Evolutionary conservation across 2,113 vertebrate genomes (phyloP).

Genomic region (Rhipidura dahli): DNA sequence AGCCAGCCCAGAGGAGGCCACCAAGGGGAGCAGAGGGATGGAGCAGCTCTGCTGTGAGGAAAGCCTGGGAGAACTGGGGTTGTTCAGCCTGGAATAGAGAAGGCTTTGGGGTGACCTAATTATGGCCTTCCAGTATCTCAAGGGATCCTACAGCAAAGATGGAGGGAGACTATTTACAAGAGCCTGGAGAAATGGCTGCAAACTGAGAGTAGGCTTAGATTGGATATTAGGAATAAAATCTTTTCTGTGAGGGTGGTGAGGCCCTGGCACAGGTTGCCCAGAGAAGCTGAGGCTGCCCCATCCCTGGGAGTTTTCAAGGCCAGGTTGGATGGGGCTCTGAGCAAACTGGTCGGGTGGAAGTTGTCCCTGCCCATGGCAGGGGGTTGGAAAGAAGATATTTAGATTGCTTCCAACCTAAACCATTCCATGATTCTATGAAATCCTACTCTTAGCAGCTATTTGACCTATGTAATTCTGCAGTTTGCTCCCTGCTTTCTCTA

Average conservation of each 20-base stretch:
- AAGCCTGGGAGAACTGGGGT: accelerated
- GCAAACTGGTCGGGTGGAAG: background rate
- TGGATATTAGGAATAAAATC: background rate
- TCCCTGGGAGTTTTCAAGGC: background rate
- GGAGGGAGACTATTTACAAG: background rate
- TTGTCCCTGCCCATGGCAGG: background rate
- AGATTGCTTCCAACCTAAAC: background rate
- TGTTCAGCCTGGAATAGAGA: accelerated
- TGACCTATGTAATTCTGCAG: background rate
- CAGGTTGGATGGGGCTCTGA: accelerated
- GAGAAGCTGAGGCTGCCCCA: accelerated
- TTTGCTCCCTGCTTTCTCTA: background rate
- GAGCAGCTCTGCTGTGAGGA: background rate
- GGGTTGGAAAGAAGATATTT: background rate
- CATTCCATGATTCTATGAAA: background rate
- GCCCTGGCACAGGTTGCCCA: accelerated
- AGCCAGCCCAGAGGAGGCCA: background rate
- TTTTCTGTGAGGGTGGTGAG: accelerated
- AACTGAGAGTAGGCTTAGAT: background rate
- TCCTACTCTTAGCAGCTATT: background rate
- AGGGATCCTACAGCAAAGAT: background rate
- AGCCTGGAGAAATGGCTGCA: background rate
- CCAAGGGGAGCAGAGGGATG: background rate
- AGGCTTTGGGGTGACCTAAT: accelerated
- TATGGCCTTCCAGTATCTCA: accelerated